Base-by-base conservation (phyloP, 2,797 vertebrate species). In the Mastacembelus armatus region DNA sequence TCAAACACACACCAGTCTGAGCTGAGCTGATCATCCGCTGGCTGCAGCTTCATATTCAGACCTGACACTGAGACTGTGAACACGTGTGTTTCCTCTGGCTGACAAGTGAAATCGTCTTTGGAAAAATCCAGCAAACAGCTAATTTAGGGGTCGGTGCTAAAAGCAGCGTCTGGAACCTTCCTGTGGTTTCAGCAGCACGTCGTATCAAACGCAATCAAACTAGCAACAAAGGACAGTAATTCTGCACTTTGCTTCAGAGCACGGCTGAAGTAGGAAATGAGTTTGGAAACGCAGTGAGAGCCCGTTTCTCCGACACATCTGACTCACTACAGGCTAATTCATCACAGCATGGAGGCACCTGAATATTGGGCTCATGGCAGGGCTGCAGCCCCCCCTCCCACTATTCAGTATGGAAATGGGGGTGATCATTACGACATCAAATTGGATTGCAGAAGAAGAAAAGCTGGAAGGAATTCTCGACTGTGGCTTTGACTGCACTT, bases 391-490 rank as follows among this genome's bases (percentile, higher is more conserved):
- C 45, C 60, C 50, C 39, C 68, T 68, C 48, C 64, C 69, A 24
- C 66, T 19, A 16, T 30, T 65, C 75, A 70, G 59, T 7, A 12
- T 51, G 70, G 71, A 71, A 36, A 66, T 40, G 48, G 58, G 48
- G 66, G 39, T 11, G 54, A 79, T 85, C 74, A 86, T 83, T 77
- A 79, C 66, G 66, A 80, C 67, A 10, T 77, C 66, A 76, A 69
- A 77, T 66, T 75, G 78, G 70, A 83, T 77, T 40, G 48, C 55
- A 60, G 77, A 71, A 33, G 61, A 50, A 67, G 58, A 77, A 71
- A 67, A 49, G 55, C 71, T 78, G 55, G 55, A 64, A 65, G 65
- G 71, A 36, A 49, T 66, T 50, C 49, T 45, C 50, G 19, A 29
- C 45, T 38, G 58, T 62, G 58, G 74, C 62, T 61, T 63, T 49